Evolutionary conservation across 2,797 vertebrate species (phyloP), one percentile per base, ranked within the genome.

Genomic region (Hyperoplus lanceolatus): DNA sequence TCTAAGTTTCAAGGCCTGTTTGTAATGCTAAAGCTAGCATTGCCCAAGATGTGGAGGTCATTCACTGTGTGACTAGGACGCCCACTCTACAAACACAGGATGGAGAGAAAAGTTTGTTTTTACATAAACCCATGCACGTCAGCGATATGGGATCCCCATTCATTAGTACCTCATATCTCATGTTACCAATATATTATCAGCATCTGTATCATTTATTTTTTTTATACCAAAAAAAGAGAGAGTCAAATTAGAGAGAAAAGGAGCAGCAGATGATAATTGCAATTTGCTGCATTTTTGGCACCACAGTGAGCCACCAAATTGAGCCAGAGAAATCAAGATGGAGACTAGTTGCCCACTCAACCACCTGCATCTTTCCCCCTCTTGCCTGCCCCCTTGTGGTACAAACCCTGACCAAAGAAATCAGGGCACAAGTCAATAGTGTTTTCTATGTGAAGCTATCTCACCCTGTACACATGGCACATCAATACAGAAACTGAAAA

Each of bases 1-100:
- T 89, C 57, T n/a, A n/a, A 70, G 83, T 92, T 87, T 87, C 91
- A 93, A 94, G 90, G 90, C 77, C 88, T 80, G 83, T 92, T 90
- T 92, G 88, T 84, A 69, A 83, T 64, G 74, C 46, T 58, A 70
- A 89, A 81, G 73, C 70, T 77, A 85, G 49, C 76, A 88, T 93
- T 93, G 90, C 86, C 67, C 80, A 92, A 90, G 81, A 90, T 50
- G 16, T 64, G 8, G 62, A 87, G 88, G 88, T 75, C 83, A 80
- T 91, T 93, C 87, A 93, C 88, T 90, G 58, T 50, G 49, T 81
- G 70, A 54, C 39, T 0, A 70, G 36, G 84, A 75, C 83, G 68
- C 91, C 89, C 89, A 92, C 90, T 75, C 78, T 21, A 76, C 74
- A 82, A 85, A 91, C 67, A 82, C 14, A 74, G 55, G 43, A 69